Evolutionary conservation across 2,888 invertebrate genomes (phyloP), one percentile per base, ranked within the genome.

Genomic region (Andrena chrysosceles): DNA sequence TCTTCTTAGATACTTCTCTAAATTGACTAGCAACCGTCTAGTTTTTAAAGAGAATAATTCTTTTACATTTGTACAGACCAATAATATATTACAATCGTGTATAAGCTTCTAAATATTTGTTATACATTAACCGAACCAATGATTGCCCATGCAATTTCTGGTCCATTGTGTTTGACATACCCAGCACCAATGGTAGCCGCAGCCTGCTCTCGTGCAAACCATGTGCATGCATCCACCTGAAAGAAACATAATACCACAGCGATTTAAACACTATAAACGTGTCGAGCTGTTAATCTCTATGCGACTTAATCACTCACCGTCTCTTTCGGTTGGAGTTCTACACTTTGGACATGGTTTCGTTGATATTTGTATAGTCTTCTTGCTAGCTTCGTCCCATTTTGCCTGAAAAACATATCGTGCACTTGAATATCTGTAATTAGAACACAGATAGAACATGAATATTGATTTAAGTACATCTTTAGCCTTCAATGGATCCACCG

Each of bases 291-390:
- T 35, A 31, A 29, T 49, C 3, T 13, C 23, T 56, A 1, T 33
- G 29, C 8, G 8, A 48, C 42, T 33, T 35, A 71, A 59, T 52
- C 42, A 82, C 81, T 85, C 90, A 96, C 97, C 97, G 93, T 96
- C 97, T 93, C 97, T 95, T 94, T 98, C 97, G 0, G 97, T 98
- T 23, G 97, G 97, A 8, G 97, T 97, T 83, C 97, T 95, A 92
- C 98, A 98, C 90, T 97, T 96, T 0, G 98, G 98, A 92, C 98
- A 98, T 0, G 97, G 97, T 93, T 98, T 98, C 0, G 97, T 97
- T 16, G 96, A 96, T 69, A 96, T 96, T 93, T 96, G 96, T 85
- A 98, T 97, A 0, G 96, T 96, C 26, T 96, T 95, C 90, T 95
- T 96, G 66, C 96, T 96, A 3, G 97, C 97, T 91, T 96, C 96